Base-by-base conservation (phyloP, 2,888 invertebrate genomes). In the Sinopyrophorus schimmeli region DNA sequence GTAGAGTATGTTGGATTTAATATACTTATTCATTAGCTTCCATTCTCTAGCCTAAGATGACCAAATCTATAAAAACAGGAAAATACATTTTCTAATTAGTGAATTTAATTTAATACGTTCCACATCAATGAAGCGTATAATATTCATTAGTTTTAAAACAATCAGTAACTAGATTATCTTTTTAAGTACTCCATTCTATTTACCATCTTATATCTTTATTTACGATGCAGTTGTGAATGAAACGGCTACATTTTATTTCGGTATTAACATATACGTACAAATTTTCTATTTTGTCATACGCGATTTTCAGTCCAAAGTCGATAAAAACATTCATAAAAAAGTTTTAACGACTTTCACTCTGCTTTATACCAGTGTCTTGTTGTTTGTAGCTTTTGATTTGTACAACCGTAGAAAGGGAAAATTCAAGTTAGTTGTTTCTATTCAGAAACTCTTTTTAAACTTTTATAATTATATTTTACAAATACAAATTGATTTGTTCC, bases 271-370 rank as follows among this genome's bases (percentile, higher is more conserved):
- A 39, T 39, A 41, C 21, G 14, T 23, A 23, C 21, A 37, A 35
- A 12, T 37, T 28, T 28, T 35, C 34, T 34, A 43, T 43, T 34
- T 34, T 32, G 27, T 20, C 10, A 14, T 34, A 26, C 24, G 15
- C 17, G 26, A 35, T 43, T 34, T 27, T 26, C 34, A 28, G 34
- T 35, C 32, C 28, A 41, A 28, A 30, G 42, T 24, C 42, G 41
- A 48, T 48, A 48, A 48, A 48, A 42, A 37, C 23, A 18, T 17
- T 16, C 30, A 41, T 42, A 48, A 48, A 47, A 47, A 48, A 42
- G 28, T 37, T 48, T 47, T 48, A 48, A 48, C 48, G 42, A 48
- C 17, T 27, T 27, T 17, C 37, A 26, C 38, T 48, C 35, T 23
- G 42, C 30, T 34, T 40, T 14, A 38, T 26, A 38, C 26, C 38